phyloP scores from a whole-genome alignment of 37 sponge, comb jelly and placozoan genomes.

The Cladorhizidae sp. region DNA sequence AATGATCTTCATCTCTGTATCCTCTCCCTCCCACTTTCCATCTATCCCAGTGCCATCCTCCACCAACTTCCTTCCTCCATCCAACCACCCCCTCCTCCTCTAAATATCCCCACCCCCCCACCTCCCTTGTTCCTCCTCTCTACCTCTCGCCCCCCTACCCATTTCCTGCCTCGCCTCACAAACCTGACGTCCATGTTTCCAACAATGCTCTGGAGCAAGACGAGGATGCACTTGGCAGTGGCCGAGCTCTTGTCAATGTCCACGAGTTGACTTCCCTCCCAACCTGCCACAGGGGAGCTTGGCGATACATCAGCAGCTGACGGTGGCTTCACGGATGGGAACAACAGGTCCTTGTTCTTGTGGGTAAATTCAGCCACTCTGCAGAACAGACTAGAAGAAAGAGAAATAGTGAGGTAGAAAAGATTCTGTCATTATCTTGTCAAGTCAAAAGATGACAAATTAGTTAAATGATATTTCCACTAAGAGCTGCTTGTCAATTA shows the following conservation, averaged over 20 bases:
- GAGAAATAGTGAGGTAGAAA: background rate
- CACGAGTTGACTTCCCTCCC: background rate
- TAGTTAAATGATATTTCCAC: no score
- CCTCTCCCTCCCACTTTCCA: no score
- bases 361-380: conserved; percentile 37
- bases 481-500: no score
- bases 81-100: background rate
- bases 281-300: background rate
- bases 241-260: background rate
- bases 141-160: background rate
- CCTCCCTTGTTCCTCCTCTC: background rate
- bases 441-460: background rate
- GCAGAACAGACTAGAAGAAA: conserved; percentile 21
- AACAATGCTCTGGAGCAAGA: conserved; percentile 9
- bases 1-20: no score
- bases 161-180: background rate
- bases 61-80: background rate
- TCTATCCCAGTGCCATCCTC: no score
- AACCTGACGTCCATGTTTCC: conserved; percentile 22
- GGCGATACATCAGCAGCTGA: conserved; percentile 1
- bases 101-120: background rate
- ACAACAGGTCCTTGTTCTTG: conserved; percentile 7
- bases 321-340: conserved; percentile 22
- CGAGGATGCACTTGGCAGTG: conserved; percentile 17
- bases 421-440: background rate